A percentile compares a stretch with the other conserved stretches of the same genome.
These are phyloP conservation scores for Archips xylosteana DNA, from an alignment of 2,888 invertebrate genomes.

Conservation along the genomic window DNA sequence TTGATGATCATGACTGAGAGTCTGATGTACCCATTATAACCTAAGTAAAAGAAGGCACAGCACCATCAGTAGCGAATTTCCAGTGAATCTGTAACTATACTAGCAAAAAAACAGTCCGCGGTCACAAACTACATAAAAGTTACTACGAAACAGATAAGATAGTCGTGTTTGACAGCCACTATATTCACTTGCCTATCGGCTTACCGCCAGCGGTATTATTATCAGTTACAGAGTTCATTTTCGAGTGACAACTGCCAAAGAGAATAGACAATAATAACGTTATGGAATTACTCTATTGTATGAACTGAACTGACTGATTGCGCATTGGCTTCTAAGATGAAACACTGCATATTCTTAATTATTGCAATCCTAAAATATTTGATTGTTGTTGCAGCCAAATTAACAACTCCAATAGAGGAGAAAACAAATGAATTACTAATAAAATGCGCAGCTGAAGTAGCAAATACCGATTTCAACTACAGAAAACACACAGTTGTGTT, in stretches of 20 bases:
- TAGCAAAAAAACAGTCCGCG: background rate
- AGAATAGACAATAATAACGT: too few species aligned
- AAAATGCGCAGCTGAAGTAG: slow-evolving; percentile 58
- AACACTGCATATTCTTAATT: background rate
- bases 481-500: slow-evolving; percentile 58
- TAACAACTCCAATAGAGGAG: slow-evolving; percentile 36
- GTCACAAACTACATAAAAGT: too few species aligned
- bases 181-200: too few species aligned
- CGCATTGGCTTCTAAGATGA: too few species aligned
- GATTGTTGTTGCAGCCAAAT: slow-evolving; percentile 31
- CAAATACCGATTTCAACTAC: slow-evolving; percentile 63
- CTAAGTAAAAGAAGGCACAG: background rate
- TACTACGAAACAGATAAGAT: too few species aligned
- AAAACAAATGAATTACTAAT: slow-evolving; percentile 50
- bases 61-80: background rate
- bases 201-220: too few species aligned
- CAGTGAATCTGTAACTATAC: background rate
- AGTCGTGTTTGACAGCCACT: too few species aligned
- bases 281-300: too few species aligned
- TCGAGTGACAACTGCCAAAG: too few species aligned
- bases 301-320: too few species aligned
- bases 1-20: slow-evolving; percentile 50
- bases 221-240: too few species aligned
- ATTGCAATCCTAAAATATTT: background rate
- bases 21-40: slow-evolving; percentile 22